Evolutionary conservation across 92 coral and sea anemone species (phyloP).

Genomic region (Siderastrea siderea): DNA sequence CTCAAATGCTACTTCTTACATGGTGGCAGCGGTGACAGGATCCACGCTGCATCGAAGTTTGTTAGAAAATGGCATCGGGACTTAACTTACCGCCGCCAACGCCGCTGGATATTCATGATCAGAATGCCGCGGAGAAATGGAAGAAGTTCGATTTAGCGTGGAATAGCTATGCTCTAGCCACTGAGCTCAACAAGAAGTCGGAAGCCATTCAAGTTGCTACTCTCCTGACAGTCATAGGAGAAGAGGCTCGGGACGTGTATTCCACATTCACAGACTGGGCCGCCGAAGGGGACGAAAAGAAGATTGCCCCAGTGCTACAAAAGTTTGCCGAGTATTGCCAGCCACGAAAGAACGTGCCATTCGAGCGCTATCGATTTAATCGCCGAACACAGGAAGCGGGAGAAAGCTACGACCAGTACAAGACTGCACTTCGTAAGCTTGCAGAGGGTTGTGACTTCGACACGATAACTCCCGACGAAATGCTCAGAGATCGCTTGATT

Average conservation of each 20-base stretch:
- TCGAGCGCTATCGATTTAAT: no score
- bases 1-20: constrained; percentile 21
- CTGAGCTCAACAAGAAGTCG: constrained; percentile 47
- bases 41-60: background rate
- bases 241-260: constrained; percentile 63
- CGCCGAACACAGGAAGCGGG: no score
- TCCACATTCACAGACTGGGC: constrained; percentile 44
- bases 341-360: constrained; percentile 71
- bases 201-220: constrained; percentile 56
- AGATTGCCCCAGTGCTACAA: constrained; percentile 31
- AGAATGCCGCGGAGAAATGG: constrained; percentile 11
- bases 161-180: constrained; percentile 43
- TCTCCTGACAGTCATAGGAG: constrained; percentile 60
- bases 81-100: constrained; percentile 34
- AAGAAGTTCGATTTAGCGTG: constrained; percentile 19
- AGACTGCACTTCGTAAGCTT: no score
- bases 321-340: constrained; percentile 62
- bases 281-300: constrained; percentile 40
- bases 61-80: constrained; percentile 26
- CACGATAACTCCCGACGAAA: no score
- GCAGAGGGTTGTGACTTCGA: no score
- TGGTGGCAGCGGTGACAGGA: constrained; percentile 38
- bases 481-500: no score
- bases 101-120: constrained; percentile 21
- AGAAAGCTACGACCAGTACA: no score